phyloP scores from a whole-genome alignment of 2,888 invertebrate genomes.

The Halocaridina rubra region DNA sequence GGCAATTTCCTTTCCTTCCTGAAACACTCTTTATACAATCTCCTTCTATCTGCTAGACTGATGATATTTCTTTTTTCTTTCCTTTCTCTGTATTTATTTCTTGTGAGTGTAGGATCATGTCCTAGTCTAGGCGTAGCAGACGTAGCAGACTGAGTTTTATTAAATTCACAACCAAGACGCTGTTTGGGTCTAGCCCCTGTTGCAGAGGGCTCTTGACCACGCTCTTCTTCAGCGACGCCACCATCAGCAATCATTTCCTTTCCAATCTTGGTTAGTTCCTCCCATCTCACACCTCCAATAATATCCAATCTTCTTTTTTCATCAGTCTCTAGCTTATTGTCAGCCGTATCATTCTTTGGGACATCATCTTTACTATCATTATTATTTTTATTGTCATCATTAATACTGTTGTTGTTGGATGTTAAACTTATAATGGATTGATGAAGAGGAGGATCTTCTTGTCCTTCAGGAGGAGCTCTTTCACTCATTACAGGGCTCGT shows the following conservation, averaged over 20 bases:
- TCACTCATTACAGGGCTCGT: conserved; percentile 52
- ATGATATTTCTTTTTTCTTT: background rate
- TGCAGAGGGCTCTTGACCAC: background rate
- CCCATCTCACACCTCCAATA: conserved; percentile 43
- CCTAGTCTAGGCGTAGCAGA: too few relatives aligned
- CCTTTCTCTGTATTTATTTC: background rate
- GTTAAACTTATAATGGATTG: conserved; percentile 37
- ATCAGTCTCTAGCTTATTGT: background rate
- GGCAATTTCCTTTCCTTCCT: conserved; percentile 16
- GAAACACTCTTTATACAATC: conserved; percentile 16
- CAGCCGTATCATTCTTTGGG: background rate
- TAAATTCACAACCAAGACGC: background rate
- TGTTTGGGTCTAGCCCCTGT: conserved; percentile 36
- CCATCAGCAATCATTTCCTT: conserved; percentile 35
- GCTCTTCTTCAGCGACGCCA: background rate
- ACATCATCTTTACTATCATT: background rate
- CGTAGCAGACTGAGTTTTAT: too few relatives aligned
- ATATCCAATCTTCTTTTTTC: conserved; percentile 6
- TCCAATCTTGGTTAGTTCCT: conserved; percentile 45
- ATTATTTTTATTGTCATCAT: conserved; percentile 25
- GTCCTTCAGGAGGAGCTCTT: conserved; percentile 54
- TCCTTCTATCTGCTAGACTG: conserved; percentile 8
- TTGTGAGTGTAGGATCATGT: background rate
- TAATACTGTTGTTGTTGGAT: background rate
- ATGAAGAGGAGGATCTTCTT: conserved; percentile 53